Evolutionary conservation across 2,797 vertebrate species (phyloP).

Genomic region (Danio albolineatus): DNA sequence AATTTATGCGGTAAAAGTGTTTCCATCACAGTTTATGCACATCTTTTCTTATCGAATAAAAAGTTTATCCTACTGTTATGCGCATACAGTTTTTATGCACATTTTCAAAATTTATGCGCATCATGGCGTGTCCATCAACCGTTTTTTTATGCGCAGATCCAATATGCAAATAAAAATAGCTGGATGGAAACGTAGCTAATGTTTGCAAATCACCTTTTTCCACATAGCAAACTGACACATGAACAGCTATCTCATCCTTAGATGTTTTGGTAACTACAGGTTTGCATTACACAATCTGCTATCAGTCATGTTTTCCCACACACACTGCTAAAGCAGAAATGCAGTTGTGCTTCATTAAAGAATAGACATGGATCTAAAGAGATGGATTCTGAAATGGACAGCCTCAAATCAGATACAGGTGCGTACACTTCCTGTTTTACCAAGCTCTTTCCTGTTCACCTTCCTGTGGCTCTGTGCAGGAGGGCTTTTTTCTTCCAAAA

Average conservation of each 20-base stretch:
- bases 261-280: conserved; percentile 22
- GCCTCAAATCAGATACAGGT: conserved; percentile 82
- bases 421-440: conserved; percentile 77
- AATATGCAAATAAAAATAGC: no score
- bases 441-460: conserved; percentile 50
- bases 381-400: conserved; percentile 75
- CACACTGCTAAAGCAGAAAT: conserved; percentile 29
- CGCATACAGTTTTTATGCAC: no score
- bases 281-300: conserved; percentile 17
- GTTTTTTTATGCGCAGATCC: no score
- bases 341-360: conserved; percentile 31
- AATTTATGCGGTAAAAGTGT: no score
- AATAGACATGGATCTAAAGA: conserved; percentile 22
- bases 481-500: conserved; percentile 34
- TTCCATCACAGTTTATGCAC: no score
- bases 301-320: conserved; percentile 34
- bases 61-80: no score
- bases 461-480: conserved; percentile 45
- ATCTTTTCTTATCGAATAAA: no score
- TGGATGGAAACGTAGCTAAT: no score
- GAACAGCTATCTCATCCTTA: conserved; percentile 11
- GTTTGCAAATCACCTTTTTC: conserved; percentile 13
- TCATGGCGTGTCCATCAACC: no score
- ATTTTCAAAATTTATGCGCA: no score
- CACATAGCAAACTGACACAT: not conserved